Evolutionary conservation across 2,888 invertebrate genomes (phyloP).

Genomic region (Melanophora roralis): DNA sequence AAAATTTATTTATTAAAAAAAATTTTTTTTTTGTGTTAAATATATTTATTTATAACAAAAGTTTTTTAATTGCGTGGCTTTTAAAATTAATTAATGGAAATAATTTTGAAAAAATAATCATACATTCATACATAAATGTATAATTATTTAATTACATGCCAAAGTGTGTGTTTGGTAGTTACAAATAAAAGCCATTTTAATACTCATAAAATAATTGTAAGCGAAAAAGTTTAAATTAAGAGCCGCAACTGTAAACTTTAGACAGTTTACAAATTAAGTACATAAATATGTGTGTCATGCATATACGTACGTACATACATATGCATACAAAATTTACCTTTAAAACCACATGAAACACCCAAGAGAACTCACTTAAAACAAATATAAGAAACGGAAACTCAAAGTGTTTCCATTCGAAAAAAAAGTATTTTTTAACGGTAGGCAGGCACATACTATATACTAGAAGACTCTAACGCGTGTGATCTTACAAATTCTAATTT

Average conservation of each 20-base stretch:
- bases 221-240: conserved; percentile 51
- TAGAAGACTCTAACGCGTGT: too few species aligned
- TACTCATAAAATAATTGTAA: conserved; percentile 36
- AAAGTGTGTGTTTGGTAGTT: background rate
- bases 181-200: conserved; percentile 29
- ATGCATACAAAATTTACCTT: too few species aligned
- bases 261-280: conserved; percentile 53
- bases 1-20: background rate
- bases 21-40: conserved; percentile 21
- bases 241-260: conserved; percentile 52
- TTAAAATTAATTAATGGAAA: conserved; percentile 21
- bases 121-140: background rate
- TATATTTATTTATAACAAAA: conserved; percentile 12
- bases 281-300: background rate
- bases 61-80: conserved; percentile 18
- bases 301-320: background rate
- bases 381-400: too few species aligned
- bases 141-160: background rate
- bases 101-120: conserved; percentile 6
- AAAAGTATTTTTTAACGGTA: too few species aligned
- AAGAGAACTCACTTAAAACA: too few species aligned
- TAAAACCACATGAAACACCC: background rate
- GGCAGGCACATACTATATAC: too few species aligned
- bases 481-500: too few species aligned
- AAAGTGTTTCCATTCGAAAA: too few species aligned